A percentile compares a stretch with the other conserved stretches of the same genome.
phyloP scores from a whole-genome alignment of 2,888 invertebrate genomes.

The Fragum sueziense region DNA sequence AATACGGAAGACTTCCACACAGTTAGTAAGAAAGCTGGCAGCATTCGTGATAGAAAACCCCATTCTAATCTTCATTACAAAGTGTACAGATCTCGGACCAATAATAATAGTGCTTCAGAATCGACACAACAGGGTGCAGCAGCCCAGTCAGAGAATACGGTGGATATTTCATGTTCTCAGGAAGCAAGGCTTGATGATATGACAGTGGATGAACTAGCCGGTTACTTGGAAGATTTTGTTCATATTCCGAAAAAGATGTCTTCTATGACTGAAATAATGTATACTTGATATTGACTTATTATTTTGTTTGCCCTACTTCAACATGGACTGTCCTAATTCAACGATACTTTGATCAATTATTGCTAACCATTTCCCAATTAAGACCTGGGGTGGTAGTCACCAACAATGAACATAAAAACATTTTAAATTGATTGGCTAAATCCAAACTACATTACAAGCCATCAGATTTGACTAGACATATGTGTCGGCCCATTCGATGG shows the following conservation, averaged over 20 bases:
- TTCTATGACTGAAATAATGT: conserved; percentile 99
- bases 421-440: too few relatives aligned
- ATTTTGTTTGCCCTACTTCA: too few relatives aligned
- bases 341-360: too few relatives aligned
- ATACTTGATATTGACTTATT: too few relatives aligned
- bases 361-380: too few relatives aligned
- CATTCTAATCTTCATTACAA: neutral
- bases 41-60: neutral
- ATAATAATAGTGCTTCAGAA: neutral
- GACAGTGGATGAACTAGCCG: conserved; percentile 96
- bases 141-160: conserved; percentile 1
- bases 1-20: conserved; percentile 8
- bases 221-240: conserved; percentile 97
- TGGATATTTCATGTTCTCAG: conserved; percentile 87
- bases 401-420: too few relatives aligned
- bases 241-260: conserved; percentile 99
- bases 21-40: conserved; percentile 1
- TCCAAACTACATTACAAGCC: too few relatives aligned
- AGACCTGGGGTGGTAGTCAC: too few relatives aligned
- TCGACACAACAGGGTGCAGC: neutral
- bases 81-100: neutral
- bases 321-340: too few relatives aligned
- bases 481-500: too few relatives aligned
- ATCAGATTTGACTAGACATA: too few relatives aligned
- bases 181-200: conserved; percentile 91